These are phyloP conservation scores for Megaceryle alcyon DNA, from an alignment of 2,797 vertebrate genomes.

Conservation along the genomic window DNA sequence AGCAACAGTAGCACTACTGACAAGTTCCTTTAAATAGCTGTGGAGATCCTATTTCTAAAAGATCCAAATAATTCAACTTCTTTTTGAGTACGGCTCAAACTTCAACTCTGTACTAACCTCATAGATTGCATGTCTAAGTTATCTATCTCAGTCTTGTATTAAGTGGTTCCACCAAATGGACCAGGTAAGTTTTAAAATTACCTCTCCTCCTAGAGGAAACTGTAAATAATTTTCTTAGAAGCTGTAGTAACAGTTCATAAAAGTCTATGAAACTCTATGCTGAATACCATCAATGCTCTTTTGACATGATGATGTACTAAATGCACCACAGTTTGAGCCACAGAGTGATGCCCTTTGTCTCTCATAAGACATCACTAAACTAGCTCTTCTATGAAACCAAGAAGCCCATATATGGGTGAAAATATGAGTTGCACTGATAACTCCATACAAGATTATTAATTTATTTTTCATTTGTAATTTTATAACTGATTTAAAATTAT, in stretches of 20 bases:
- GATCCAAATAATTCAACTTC: not conserved
- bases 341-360: not conserved
- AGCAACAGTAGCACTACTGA: not conserved
- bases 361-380: not conserved
- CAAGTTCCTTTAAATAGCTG: not conserved
- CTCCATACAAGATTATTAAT: not conserved
- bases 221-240: not conserved
- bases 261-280: not conserved
- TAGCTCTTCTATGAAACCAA: not conserved
- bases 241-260: not conserved
- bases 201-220: not conserved
- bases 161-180: not conserved
- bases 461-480: not conserved
- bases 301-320: not conserved
- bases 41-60: not conserved
- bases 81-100: not conserved
- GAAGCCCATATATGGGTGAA: not conserved
- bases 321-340: not conserved
- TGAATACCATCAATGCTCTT: not conserved
- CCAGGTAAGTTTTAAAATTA: not conserved
- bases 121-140: not conserved
- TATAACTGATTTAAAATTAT: not conserved
- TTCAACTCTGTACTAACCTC: not conserved
- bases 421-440: not conserved
- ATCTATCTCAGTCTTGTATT: not conserved